Evolutionary conservation across 2,113 vertebrate species (phyloP).

Genomic region (Philantomba maxwellii): DNA sequence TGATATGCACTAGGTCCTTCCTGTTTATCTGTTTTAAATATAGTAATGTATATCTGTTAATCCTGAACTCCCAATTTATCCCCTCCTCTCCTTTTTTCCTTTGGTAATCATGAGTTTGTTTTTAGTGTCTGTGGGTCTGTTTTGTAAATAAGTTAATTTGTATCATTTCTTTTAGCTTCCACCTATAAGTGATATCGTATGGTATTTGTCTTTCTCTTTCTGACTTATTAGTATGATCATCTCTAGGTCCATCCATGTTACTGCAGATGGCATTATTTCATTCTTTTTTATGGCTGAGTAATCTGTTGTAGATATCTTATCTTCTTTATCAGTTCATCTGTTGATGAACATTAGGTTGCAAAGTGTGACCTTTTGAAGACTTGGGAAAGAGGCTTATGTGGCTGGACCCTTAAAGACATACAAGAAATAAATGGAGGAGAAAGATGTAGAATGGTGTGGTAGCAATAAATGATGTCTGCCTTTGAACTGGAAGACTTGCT

Average conservation of each 20-base stretch:
- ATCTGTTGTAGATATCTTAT: not conserved
- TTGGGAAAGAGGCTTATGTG: not conserved
- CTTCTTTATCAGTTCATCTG: not conserved
- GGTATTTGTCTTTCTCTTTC: not conserved
- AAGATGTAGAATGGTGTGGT: not conserved
- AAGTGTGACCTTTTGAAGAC: not conserved
- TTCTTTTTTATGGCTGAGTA: not conserved
- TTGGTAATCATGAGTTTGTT: not conserved
- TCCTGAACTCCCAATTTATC: not conserved
- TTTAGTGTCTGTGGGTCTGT: not conserved
- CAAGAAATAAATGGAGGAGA: not conserved
- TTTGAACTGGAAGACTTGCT: slow-evolving; percentile 26
- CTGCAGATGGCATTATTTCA: not conserved
- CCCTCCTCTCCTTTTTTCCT: not conserved
- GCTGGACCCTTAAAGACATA: not conserved
- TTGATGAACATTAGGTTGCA: not conserved
- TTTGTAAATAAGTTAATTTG: not conserved
- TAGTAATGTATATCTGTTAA: not conserved
- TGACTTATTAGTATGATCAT: not conserved
- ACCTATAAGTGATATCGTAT: not conserved
- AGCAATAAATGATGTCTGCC: not conserved
- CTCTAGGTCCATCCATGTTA: not conserved
- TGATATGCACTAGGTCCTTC: not conserved
- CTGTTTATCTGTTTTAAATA: not conserved
- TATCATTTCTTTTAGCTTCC: not conserved